Percentiles rank a stretch among this genome's conserved stretches.
phyloP scores from a whole-genome alignment of 2,888 invertebrate species.

The Orthosia incerta region DNA sequence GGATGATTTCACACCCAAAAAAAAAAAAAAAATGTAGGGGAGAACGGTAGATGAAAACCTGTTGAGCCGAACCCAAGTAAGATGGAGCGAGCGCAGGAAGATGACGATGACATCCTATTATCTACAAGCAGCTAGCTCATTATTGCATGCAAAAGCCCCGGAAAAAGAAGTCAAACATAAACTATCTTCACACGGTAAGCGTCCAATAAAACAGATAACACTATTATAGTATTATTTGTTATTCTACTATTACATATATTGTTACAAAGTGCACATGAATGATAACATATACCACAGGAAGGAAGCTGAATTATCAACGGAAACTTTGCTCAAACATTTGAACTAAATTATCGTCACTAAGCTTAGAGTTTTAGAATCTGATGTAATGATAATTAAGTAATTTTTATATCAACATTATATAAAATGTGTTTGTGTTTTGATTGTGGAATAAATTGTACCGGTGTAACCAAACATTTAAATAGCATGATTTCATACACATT shows the following conservation, averaged over 20 bases:
- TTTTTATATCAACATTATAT: conserved; percentile 18
- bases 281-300: conserved; percentile 77
- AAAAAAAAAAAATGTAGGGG: no score
- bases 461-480: no score
- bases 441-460: not conserved
- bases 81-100: no score
- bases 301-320: conserved; percentile 85
- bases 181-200: conserved; percentile 32
- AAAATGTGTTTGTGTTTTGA: not conserved
- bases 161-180: not conserved
- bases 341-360: conserved; percentile 60
- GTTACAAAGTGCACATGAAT: conserved; percentile 36
- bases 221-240: not conserved
- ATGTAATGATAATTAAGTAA: conserved; percentile 27
- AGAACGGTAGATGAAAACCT: no score
- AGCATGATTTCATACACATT: no score
- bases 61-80: no score
- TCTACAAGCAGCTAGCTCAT: no score
- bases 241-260: conserved; percentile 41
- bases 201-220: conserved; percentile 54
- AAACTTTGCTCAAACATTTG: conserved; percentile 74
- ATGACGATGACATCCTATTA: no score
- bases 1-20: no score
- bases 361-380: conserved; percentile 59
- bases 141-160: no score